Evolutionary conservation across 2,797 vertebrate genomes (phyloP), one percentile per base, ranked within the genome.

Genomic region (Brachyrhaphis roseni): DNA sequence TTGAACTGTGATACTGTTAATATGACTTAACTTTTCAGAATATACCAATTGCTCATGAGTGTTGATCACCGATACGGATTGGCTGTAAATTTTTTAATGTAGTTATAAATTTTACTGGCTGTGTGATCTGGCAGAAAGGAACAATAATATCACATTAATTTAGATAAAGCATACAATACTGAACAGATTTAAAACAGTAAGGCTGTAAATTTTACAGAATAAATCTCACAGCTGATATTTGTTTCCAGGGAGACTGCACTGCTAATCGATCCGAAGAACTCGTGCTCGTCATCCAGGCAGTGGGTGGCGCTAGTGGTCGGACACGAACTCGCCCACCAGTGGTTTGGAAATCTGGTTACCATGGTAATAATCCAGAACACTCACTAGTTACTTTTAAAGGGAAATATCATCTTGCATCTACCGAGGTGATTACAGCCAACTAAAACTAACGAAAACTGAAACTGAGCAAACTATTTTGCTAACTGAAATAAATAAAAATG

Each of bases 281-380:
- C 98, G 79, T 99, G 98, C 86, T 98, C 98, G 41, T 99, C 98
- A 16, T 99, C 98, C 76, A 97, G 97, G 90, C 98, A 99, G 95
- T 99, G 98, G 98, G 98, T 99, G 91, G 98, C 98, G 57, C 95
- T 99, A 88, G 98, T 99, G 90, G 98, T 99, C 59, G 98, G 98
- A 77, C 98, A 99, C 68, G 98, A 99, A 80, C 96, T 99, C 78
- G 98, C 98, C 78, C 98, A 99, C 93, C 98, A 99, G 96, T 99
- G 98, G 98, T 99, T 99, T 80, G 98, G 98, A 85, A 99, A 99
- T 95, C 95, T 99, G 86, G 98, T 99, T 94, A 99, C 98, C 88
- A 99, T 99, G 98, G 98, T 99, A 97, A 96, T 74, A 49, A 82
- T 77, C 28, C 71, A 31, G 71, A 74, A 71, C 16, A 15, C 45